Conservation (phyloP, 2,888 invertebrate genomes). For the Drosophila ochracea region DNA sequence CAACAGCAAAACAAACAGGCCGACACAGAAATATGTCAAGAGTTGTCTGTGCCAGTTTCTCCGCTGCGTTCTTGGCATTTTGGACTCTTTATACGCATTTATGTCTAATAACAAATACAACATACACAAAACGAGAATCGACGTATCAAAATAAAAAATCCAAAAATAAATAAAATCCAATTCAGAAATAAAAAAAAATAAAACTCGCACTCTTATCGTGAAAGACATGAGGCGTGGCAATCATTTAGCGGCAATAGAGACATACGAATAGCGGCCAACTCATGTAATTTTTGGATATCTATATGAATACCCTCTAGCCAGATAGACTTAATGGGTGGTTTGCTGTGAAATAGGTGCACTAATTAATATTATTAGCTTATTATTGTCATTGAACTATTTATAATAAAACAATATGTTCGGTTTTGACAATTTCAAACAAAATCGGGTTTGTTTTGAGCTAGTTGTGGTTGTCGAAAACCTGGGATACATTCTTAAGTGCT, state of each 20-base stretch:
- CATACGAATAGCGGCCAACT: constrained; percentile 41
- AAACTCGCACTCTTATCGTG: constrained; percentile 38
- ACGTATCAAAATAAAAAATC: constrained; percentile 28
- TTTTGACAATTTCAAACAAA: too few relatives aligned
- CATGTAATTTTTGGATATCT: constrained; percentile 32
- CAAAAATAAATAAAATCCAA: constrained; percentile 6
- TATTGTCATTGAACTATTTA: not conserved
- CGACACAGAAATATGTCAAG: constrained; percentile 55
- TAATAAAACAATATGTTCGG: not conserved
- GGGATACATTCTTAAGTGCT: not conserved
- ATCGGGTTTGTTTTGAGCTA: too few relatives aligned
- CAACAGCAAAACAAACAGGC: constrained; percentile 38
- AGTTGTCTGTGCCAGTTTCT: constrained; percentile 60
- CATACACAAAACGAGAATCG: constrained; percentile 39
- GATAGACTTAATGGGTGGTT: not conserved
- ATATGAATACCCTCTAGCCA: not conserved
- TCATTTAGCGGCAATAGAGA: constrained; percentile 43
- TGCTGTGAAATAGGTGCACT: too few relatives aligned
- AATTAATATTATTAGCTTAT: not conserved
- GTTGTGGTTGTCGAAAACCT: too few relatives aligned
- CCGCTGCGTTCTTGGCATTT: constrained; percentile 37
- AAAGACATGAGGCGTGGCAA: constrained; percentile 48
- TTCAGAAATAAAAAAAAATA: not conserved
- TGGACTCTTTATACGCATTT: constrained; percentile 19
- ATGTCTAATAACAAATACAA: constrained; percentile 30